These are phyloP conservation scores for Hapalemur alaotrensis DNA, from an alignment of 2,797 vertebrate genomes.

Conservation along the genomic window DNA sequence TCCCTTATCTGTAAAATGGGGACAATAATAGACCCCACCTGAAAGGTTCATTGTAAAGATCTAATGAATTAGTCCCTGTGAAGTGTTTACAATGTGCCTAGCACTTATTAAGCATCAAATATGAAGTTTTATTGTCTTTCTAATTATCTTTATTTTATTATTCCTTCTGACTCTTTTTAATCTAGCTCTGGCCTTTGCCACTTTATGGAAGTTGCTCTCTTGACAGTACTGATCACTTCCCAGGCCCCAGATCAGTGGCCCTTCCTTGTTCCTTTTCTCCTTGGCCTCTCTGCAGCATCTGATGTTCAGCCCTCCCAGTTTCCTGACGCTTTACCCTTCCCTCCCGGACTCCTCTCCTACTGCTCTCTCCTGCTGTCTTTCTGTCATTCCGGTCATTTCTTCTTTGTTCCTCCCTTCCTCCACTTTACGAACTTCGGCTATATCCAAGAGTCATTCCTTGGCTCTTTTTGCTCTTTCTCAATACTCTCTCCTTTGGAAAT, in stretches of 20 bases:
- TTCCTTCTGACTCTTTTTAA: background rate
- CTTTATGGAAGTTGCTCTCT: background rate
- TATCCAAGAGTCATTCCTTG: background rate
- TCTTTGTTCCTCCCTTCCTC: background rate
- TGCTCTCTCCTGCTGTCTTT: background rate
- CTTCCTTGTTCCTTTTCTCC: background rate
- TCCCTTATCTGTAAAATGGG: background rate
- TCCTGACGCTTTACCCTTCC: background rate
- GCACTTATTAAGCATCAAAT: background rate
- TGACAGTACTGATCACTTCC: background rate
- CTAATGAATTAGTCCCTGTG: background rate
- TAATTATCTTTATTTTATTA: background rate
- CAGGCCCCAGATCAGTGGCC: background rate
- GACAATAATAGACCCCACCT: background rate
- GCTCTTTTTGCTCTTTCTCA: background rate
- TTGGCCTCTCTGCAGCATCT: too few relatives aligned
- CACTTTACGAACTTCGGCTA: background rate
- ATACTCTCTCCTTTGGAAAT: background rate
- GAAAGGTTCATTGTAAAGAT: background rate
- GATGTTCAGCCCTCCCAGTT: fast-evolving
- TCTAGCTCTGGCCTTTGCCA: background rate
- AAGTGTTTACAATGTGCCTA: background rate
- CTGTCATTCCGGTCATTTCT: background rate
- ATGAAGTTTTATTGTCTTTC: background rate
- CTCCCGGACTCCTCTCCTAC: background rate